Conservation (phyloP, 37 sponge, comb jelly and placozoan species). For the Halisarca cf. caerulea region DNA sequence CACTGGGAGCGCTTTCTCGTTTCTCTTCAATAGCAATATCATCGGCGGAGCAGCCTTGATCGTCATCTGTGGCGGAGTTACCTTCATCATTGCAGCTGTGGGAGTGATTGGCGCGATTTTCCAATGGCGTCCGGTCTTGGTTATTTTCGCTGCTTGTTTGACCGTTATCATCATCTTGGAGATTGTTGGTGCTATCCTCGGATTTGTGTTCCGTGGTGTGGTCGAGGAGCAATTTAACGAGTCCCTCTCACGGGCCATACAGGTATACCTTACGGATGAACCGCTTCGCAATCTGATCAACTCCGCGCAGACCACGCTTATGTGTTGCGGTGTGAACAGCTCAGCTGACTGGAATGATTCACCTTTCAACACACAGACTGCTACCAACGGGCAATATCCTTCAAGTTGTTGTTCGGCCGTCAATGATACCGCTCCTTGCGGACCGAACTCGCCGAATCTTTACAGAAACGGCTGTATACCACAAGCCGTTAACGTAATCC, state of each 20-base stretch:
- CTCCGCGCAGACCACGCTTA: not conserved
- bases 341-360: not conserved
- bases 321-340: not conserved
- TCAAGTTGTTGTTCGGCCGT: not conserved
- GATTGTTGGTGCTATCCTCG: not conserved
- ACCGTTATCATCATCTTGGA: not conserved
- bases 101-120: not conserved
- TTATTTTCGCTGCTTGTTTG: constrained; percentile 7
- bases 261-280: not conserved
- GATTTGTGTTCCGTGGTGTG: not conserved
- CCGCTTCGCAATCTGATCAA: not conserved
- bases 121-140: not conserved
- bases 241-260: not conserved
- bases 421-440: not conserved
- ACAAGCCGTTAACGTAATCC: not conserved
- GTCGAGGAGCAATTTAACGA: not conserved
- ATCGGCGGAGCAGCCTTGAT: constrained; percentile 3
- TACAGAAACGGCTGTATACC: not conserved
- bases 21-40: not conserved
- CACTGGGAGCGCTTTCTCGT: not conserved
- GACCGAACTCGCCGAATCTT: not conserved
- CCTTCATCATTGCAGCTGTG: not conserved
- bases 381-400: no score
- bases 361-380: not conserved
- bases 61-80: not conserved